Base-by-base conservation (phyloP, 2,797 vertebrate species). In the Sternotherus odoratus region DNA sequence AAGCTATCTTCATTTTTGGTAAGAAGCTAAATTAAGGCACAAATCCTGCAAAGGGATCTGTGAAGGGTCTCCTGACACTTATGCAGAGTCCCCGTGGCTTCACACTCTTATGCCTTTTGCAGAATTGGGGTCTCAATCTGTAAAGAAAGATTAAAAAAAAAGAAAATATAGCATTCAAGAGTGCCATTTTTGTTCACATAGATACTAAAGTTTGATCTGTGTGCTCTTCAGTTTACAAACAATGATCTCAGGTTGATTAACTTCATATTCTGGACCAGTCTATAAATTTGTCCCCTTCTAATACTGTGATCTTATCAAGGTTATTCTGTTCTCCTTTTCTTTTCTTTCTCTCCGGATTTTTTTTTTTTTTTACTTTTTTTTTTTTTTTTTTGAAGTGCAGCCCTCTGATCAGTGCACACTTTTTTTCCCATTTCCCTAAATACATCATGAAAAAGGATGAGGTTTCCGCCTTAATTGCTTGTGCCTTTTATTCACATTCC, bases 391-490 rank as follows among this genome's bases (percentile, higher is more conserved):
- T 86, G 87, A 97, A 98, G 94, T 93, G 93, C 89, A 96, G 95
- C 96, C 91, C 95, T 98, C 96, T 98, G 97, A 98, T 97, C 97
- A 97, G 78, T 97, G 96, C 63, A 82, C 86, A 96, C 96, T 94
- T 93, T 94, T 94, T 93, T 92, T 88, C 50, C 97, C 96, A 98
- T 98, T 98, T 98, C 98, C 98, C 98, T 98, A 98, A 98, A 98
- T 97, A 98, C 98, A 98, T 98, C 97, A 97, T 98, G 98, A 97
- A 98, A 98, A 98, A 98, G 98, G 98, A 98, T 98, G 98, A 98
- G 98, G 98, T 98, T 98, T 98, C 98, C 97, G 98, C 98, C 98
- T 99, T 99, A 99, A 99, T 99, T 99, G 99, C 97, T 98, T 98
- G 98, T 98, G 98, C 97, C 98, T 98, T 98, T 99, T 99, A 99